Evolutionary conservation across 1,140 invertebrate genomes (phyloP), one percentile per base, ranked within the genome.

Genomic region (Armadillidium nasatum): DNA sequence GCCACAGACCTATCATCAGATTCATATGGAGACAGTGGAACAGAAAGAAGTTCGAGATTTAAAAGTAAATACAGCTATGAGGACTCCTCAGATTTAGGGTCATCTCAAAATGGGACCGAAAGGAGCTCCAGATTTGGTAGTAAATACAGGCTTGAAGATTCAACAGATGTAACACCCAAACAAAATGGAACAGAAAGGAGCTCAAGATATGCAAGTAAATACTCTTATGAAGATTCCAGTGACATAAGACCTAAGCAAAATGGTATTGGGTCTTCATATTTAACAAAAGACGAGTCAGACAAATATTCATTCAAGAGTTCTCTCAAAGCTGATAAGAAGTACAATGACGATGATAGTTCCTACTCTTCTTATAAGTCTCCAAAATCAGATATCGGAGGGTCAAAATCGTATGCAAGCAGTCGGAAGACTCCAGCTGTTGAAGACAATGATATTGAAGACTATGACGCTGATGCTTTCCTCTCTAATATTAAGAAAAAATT

Each of bases 401-500:
- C 43, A 21, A 54, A 23, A 72, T 72, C 60, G 70, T 44, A 11
- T 72, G 75, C 46, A 77, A 67, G 22, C 71, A 73, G 22, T 75
- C 74, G 54, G 44, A 74, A n/a, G 74, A 77, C 19, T 23, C 66
- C 71, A 4, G 72, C 71, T 10, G 70, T 73, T 6, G 73, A 71
- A 7, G 45, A 44, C 67, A 54, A 46, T 23, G 78, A 72, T 67
- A 43, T 73, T 33, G 69, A 71, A 54, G 43, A 73, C 60, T 74
- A 73, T 44, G 68, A 74, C 19, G 76, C 73, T 75, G 79, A 80
- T 68, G 77, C 66, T 21, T 45, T 45, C 50, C 46, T 80, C 71
- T 45, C 69, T 0, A 74, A 74, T 43, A 76, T 80, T 72, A 80
- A 78, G 79, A 80, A 80, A 75, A 80, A 80, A 72, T 44, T 80